Conservation (phyloP, 2,888 invertebrate genomes). For the Luperina testacea region DNA sequence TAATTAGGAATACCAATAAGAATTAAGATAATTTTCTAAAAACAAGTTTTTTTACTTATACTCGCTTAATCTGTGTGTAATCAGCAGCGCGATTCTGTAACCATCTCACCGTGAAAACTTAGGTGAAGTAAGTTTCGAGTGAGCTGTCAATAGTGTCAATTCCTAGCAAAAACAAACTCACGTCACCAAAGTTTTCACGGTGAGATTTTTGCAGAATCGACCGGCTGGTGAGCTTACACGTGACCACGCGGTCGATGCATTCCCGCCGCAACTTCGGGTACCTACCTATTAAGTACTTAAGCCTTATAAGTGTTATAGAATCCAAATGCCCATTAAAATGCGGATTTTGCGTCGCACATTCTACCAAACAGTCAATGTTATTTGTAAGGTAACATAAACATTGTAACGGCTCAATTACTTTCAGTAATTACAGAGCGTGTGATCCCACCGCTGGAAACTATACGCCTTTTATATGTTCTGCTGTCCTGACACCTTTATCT, state of each 20-base stretch:
- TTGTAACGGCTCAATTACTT: slow-evolving; percentile 39
- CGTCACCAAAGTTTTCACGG: too few relatives aligned
- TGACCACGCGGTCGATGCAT: too few relatives aligned
- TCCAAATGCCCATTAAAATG: background rate
- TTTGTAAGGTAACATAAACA: slow-evolving; percentile 22
- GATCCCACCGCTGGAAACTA: slow-evolving; percentile 33
- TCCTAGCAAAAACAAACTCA: too few relatives aligned
- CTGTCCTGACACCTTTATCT: slow-evolving; percentile 3
- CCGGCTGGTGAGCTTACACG: background rate
- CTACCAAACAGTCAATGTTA: background rate
- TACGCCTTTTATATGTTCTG: slow-evolving; percentile 2
- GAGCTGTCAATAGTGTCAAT: too few relatives aligned
- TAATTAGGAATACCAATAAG: background rate
- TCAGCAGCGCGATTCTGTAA: too few relatives aligned
- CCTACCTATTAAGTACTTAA: background rate
- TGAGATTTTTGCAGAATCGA: too few relatives aligned
- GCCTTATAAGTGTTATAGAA: background rate
- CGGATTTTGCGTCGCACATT: background rate
- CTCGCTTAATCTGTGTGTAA: too few relatives aligned
- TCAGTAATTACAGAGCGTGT: slow-evolving; percentile 45
- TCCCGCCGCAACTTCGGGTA: background rate
- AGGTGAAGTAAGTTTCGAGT: too few relatives aligned
- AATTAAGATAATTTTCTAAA: background rate
- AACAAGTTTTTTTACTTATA: too few relatives aligned
- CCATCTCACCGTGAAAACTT: too few relatives aligned